phyloP scores from a whole-genome alignment of 2,113 vertebrate genomes.

The Scomber japonicus region DNA sequence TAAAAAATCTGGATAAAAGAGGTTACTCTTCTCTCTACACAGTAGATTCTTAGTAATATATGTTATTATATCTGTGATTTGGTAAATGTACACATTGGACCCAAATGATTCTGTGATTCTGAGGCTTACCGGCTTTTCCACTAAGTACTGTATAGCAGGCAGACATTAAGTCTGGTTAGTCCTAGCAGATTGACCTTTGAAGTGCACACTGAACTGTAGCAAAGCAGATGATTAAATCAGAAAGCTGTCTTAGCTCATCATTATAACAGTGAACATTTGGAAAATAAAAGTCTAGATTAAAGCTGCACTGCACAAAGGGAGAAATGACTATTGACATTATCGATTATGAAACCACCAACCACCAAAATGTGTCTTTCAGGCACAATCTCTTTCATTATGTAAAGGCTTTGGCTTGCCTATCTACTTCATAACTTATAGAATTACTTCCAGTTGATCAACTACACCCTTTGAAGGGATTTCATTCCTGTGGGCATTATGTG shows the following conservation, averaged over 20 bases:
- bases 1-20: not conserved
- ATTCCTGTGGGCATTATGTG: slow-evolving; percentile 63
- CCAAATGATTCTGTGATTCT: slow-evolving; percentile 15
- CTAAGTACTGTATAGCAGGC: slow-evolving; percentile 30
- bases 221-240: slow-evolving; percentile 74
- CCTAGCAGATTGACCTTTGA: slow-evolving; percentile 75
- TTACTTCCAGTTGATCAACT: slow-evolving; percentile 48
- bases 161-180: slow-evolving; percentile 62
- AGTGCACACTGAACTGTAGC: slow-evolving; percentile 70
- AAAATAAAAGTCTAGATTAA: slow-evolving; percentile 58
- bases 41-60: not conserved
- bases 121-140: slow-evolving; percentile 38
- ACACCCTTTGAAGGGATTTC: slow-evolving; percentile 57
- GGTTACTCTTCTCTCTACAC: not conserved
- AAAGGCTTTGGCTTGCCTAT: slow-evolving; percentile 31
- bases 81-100: slow-evolving; percentile 11
- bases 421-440: slow-evolving; percentile 26
- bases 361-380: slow-evolving; percentile 24
- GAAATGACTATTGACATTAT: slow-evolving; percentile 56
- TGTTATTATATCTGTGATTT: slow-evolving; percentile 13
- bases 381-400: slow-evolving; percentile 30
- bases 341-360: slow-evolving; percentile 52
- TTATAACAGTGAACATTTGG: slow-evolving; percentile 49
- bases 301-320: slow-evolving; percentile 7
- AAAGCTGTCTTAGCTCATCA: slow-evolving; percentile 74